phyloP scores from a whole-genome alignment of 2,888 invertebrate species.

The Aricia artaxerxes region DNA sequence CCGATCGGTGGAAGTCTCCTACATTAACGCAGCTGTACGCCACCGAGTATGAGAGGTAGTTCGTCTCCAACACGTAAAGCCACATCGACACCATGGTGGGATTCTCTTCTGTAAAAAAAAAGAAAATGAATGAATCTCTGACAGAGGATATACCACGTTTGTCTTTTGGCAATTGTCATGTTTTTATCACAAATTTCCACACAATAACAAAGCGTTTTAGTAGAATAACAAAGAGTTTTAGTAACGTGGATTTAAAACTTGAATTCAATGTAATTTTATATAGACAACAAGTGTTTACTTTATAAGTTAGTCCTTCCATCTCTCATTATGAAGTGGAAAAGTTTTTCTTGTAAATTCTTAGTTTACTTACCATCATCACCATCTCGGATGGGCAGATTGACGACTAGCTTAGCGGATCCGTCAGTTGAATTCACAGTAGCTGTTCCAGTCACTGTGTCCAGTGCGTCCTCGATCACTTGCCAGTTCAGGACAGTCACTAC shows the following conservation, averaged over 20 bases:
- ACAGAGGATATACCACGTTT: neutral
- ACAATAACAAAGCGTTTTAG: no score
- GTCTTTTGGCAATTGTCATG: no score
- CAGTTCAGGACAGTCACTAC: slow-evolving; percentile 60
- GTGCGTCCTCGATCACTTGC: slow-evolving; percentile 56
- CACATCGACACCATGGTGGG: slow-evolving; percentile 46
- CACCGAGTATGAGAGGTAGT: slow-evolving; percentile 82
- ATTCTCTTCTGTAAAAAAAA: slow-evolving; percentile 46
- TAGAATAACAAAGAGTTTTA: no score
- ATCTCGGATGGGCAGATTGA: slow-evolving; percentile 51
- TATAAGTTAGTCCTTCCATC: no score
- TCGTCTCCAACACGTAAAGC: slow-evolving; percentile 82
- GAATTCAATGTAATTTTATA: no score
- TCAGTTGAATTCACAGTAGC: slow-evolving; percentile 53
- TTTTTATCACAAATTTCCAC: no score
- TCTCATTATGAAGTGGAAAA: no score
- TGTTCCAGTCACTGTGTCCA: slow-evolving; percentile 54
- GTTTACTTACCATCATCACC: slow-evolving; percentile 51
- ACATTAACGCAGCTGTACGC: slow-evolving; percentile 81
- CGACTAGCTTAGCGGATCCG: slow-evolving; percentile 54
- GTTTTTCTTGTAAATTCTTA: neutral
- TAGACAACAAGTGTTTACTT: no score
- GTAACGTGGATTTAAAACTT: no score
- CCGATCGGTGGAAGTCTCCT: slow-evolving; percentile 52
- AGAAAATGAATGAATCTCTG: neutral